Conservation (phyloP, 1,140 invertebrate genomes). For the Mylabris phalerata region DNA sequence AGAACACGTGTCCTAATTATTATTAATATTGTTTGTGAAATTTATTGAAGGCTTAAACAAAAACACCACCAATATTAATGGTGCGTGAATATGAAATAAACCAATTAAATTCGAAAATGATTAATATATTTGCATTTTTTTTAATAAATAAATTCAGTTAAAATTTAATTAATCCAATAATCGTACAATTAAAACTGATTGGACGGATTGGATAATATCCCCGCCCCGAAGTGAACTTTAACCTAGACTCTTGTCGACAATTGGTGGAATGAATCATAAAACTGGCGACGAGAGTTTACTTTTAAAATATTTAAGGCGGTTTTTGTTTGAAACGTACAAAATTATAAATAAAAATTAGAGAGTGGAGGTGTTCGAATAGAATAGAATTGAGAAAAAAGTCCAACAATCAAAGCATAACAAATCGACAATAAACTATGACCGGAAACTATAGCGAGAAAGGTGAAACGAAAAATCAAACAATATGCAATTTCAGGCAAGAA, state of each 20-base stretch:
- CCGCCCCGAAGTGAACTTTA: conserved; percentile 9
- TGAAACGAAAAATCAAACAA: conserved; percentile 1
- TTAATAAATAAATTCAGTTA: no score
- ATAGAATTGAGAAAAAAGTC: no score
- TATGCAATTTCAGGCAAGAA: conserved; percentile 16
- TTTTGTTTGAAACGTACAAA: no score
- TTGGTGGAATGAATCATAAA: conserved; percentile 7
- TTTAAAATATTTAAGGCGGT: no score
- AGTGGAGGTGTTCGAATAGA: no score
- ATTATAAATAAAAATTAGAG: no score
- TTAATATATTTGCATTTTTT: neutral
- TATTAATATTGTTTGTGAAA: no score
- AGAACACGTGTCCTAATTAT: no score
- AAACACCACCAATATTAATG: no score
- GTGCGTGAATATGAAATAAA: neutral
- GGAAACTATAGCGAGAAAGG: conserved; percentile 4
- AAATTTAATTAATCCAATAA: no score
- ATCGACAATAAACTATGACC: conserved; percentile 16
- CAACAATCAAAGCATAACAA: conserved; percentile 1
- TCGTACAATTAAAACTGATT: no score
- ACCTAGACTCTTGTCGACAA: conserved; percentile 10
- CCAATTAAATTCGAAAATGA: neutral
- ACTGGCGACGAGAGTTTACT: neutral
- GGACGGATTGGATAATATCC: conserved; percentile 8
- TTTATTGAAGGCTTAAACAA: no score